phyloP scores from a whole-genome alignment of 2,888 invertebrate species.

The Pterobdella sp. region DNA sequence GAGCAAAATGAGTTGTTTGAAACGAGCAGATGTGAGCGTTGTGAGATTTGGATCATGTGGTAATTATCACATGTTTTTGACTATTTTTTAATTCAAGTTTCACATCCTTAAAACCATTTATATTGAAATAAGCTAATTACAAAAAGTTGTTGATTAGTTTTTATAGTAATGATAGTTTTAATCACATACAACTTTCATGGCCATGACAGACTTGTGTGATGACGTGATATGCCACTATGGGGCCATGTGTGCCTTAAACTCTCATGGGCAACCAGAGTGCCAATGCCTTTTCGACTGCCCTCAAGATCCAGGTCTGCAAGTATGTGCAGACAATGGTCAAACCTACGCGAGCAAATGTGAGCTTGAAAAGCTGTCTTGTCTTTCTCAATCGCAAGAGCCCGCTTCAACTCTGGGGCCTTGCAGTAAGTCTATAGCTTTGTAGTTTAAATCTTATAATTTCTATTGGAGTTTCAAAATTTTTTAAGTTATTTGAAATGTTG shows the following conservation, averaged over 20 bases:
- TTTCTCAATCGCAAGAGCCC: background rate
- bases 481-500: background rate
- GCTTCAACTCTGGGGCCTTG: background rate
- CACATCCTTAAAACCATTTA: too few relatives aligned
- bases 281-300: background rate
- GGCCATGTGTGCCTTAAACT: background rate
- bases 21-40: background rate
- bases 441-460: background rate
- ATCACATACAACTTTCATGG: too few relatives aligned
- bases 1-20: background rate
- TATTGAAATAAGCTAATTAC: too few relatives aligned
- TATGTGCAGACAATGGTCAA: slow-evolving; percentile 12
- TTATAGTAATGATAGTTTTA: background rate
- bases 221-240: too few relatives aligned
- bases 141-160: too few relatives aligned
- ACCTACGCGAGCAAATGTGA: slow-evolving; percentile 1
- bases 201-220: too few relatives aligned
- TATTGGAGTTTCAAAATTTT: background rate
- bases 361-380: background rate
- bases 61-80: background rate
- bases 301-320: background rate
- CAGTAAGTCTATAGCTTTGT: background rate
- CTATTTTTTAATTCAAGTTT: too few relatives aligned
- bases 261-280: background rate
- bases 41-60: slow-evolving; percentile 7